Conservation (phyloP, 1,140 invertebrate genomes). For the Drosophila grimshawi region DNA sequence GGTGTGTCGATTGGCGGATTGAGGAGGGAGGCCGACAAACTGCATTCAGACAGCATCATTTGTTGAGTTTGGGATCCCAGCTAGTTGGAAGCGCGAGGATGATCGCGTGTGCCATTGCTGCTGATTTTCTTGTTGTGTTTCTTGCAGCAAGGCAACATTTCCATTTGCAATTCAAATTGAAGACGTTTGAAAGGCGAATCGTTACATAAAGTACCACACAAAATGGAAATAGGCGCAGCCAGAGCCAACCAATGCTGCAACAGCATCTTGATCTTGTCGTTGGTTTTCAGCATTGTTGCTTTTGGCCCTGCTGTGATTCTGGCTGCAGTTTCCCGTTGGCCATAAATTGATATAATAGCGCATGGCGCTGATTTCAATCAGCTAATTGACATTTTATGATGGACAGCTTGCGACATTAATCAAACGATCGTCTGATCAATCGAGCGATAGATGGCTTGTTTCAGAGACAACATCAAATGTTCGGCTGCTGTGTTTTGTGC, state of each 20-base stretch:
- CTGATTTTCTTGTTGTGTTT: slow-evolving; percentile 1
- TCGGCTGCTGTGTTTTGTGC: background rate
- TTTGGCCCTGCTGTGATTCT: slow-evolving; percentile 20
- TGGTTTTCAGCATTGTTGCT: slow-evolving; percentile 32
- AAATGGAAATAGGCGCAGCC: slow-evolving; percentile 68
- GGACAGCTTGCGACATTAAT: slow-evolving; percentile 42
- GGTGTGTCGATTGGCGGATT: background rate
- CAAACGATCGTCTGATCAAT: slow-evolving; percentile 4
- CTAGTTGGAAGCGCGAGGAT: slow-evolving; percentile 19
- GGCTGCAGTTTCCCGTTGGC: slow-evolving; percentile 53
- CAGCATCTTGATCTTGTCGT: slow-evolving; percentile 76
- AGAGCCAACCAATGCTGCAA: slow-evolving; percentile 25
- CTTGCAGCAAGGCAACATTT: slow-evolving; percentile 47
- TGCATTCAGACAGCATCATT: slow-evolving; percentile 58
- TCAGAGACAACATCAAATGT: slow-evolving; percentile 25
- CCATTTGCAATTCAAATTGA: slow-evolving; percentile 74
- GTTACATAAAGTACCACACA: slow-evolving; percentile 73
- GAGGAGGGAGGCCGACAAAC: background rate
- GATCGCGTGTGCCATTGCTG: slow-evolving; percentile 56
- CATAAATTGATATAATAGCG: slow-evolving; percentile 78
- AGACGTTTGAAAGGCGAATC: slow-evolving; percentile 61
- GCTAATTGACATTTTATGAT: slow-evolving; percentile 81
- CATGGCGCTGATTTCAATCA: slow-evolving; percentile 71
- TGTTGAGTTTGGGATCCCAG: slow-evolving; percentile 21
- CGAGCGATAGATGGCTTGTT: slow-evolving; percentile 1